phyloP scores from a whole-genome alignment of 2,113 vertebrate species.

The Oncorhynchus masou region DNA sequence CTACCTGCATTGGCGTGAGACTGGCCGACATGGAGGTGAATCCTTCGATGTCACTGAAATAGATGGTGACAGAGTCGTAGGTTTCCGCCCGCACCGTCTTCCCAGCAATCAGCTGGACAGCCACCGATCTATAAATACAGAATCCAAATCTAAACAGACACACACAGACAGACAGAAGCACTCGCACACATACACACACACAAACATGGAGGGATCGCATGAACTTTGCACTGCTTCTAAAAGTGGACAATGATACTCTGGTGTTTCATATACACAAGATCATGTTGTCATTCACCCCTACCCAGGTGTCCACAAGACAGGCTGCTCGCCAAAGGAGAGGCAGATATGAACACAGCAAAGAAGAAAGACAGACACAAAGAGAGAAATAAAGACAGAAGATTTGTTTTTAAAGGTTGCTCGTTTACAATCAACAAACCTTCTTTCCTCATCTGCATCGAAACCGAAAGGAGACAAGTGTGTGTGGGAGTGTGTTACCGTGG shows the following conservation, averaged over 20 bases:
- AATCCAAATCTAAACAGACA: background rate
- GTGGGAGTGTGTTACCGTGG: conserved; percentile 74
- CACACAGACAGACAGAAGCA: conserved; percentile 11
- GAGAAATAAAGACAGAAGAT: background rate
- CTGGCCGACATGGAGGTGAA: conserved; percentile 80
- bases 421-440: background rate
- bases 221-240: conserved; percentile 8
- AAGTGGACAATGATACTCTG: conserved; percentile 1
- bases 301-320: background rate
- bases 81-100: conserved; percentile 80
- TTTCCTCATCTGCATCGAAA: conserved; percentile 10
- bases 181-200: background rate
- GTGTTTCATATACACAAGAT: background rate
- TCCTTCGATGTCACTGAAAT: conserved; percentile 85
- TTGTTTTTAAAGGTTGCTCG: too few species aligned
- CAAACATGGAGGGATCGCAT: background rate
- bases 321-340: background rate
- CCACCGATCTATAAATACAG: conserved; percentile 75
- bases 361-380: background rate
- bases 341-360: background rate
- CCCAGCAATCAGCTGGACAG: conserved; percentile 79
- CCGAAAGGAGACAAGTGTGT: background rate
- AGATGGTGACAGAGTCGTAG: conserved; percentile 83
- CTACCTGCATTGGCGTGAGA: conserved; percentile 82
- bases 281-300: background rate